Conservation (phyloP, 2,797 vertebrate species). For the Peromyscus melanophrys region DNA sequence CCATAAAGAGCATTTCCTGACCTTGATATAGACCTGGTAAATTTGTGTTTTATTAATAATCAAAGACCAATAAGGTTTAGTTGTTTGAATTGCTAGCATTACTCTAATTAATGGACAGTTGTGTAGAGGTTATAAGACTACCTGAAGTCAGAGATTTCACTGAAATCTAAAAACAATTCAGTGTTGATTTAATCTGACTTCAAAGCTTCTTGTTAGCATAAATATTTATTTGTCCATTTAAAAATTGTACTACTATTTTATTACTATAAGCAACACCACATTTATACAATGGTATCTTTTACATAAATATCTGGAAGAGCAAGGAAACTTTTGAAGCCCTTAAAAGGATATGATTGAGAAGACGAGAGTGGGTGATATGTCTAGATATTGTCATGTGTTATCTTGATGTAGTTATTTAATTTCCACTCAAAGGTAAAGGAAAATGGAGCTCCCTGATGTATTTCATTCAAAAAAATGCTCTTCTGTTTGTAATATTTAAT, state of each 20-base stretch:
- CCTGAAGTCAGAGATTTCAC: background rate
- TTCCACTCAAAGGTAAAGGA: background rate
- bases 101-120: background rate
- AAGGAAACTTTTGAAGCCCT: background rate
- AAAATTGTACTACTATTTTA: background rate
- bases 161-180: background rate
- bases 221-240: background rate
- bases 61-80: background rate
- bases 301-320: background rate
- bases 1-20: background rate
- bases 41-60: background rate
- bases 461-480: background rate
- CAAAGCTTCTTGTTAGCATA: background rate
- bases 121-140: background rate
- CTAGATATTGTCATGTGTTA: background rate
- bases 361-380: background rate
- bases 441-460: background rate
- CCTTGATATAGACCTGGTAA: background rate
- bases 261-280: background rate
- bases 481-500: background rate
- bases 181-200: background rate
- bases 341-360: background rate
- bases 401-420: background rate
- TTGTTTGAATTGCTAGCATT: background rate
- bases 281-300: background rate